Percentiles rank a stretch among this genome's conserved stretches.
phyloP scores from a whole-genome alignment of 2,888 invertebrate species.

The Thumatha senex region DNA sequence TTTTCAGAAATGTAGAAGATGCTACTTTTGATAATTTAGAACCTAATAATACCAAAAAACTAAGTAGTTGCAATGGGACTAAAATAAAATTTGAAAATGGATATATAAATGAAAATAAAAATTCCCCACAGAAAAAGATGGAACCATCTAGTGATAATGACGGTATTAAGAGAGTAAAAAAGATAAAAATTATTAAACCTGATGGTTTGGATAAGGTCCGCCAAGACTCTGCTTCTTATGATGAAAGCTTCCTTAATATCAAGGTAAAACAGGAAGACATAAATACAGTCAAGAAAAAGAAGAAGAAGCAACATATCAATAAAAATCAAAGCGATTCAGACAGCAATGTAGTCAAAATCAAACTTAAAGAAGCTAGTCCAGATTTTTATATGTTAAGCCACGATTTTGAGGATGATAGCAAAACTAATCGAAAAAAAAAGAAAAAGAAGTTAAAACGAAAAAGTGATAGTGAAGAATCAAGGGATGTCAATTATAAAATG shows the following conservation, averaged over 20 bases:
- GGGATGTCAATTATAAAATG: constrained; percentile 9
- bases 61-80: constrained; percentile 6
- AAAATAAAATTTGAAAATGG: background rate
- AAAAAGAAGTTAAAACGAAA: constrained; percentile 39
- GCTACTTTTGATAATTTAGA: constrained; percentile 17
- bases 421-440: constrained; percentile 34
- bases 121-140: constrained; percentile 32
- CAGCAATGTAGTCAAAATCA: constrained; percentile 11
- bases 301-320: constrained; percentile 16
- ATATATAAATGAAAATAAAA: constrained; percentile 21
- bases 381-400: background rate
- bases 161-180: constrained; percentile 33
- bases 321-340: constrained; percentile 7
- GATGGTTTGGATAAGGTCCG: constrained; percentile 17
- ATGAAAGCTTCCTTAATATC: constrained; percentile 49
- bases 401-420: constrained; percentile 12
- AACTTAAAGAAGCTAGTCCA: constrained; percentile 3
- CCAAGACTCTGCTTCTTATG: constrained; percentile 21
- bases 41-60: constrained; percentile 21
- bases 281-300: constrained; percentile 16
- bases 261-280: constrained; percentile 52
- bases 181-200: constrained; percentile 6
- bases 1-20: constrained; percentile 22
- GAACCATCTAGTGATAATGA: constrained; percentile 54
- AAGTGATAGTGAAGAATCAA: constrained; percentile 15